Evolutionary conservation across 1,140 invertebrate species (phyloP), one percentile per base, ranked within the genome.

Genomic region (Diorhabda carinulata): DNA sequence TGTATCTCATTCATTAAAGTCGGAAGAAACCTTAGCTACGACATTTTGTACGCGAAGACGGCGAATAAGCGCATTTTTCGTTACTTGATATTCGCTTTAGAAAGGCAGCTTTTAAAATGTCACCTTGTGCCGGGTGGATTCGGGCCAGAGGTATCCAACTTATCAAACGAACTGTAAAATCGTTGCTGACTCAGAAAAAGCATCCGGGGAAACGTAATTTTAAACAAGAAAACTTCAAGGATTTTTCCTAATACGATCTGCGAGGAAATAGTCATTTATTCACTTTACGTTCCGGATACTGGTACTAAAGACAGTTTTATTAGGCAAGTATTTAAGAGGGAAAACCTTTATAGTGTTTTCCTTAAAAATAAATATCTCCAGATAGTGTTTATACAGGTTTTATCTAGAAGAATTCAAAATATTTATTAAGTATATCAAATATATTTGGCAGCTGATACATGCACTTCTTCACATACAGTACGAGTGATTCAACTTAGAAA

Each of bases 81-180:
- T 52, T 52, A 52, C 47, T 52, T 52, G 47, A 52, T 52, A 52
- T 52, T 52, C 47, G 4, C 47, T 2, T 52, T 52, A 52, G 47
- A 52, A 52, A 52, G 47, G n/a, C 47, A 52, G 47, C 47, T 52
- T 52, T 52, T 52, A 52, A 52, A 52, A 52, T 52, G 47, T 52
- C 47, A 52, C 47, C 47, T 52, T 52, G 25, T 25, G 47, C 47
- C 47, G 47, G 47, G 6, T 3, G 3, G 3, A 52, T 52, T 52
- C 47, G 47, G 47, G 3, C 47, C 47, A 52, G n/a, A 52, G 47
- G n/a, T 4, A 52, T 52, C 47, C 47, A 52, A 52, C 47, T 52
- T 52, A 52, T 52, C 47, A 52, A 52, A 52, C 47, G 47, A 52
- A 52, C 47, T 52, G 47, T 52, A n/a, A 52, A 52, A 52, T 52